Evolutionary conservation across 2,113 vertebrate species (phyloP), one percentile per base, ranked within the genome.

Genomic region (Micronycteris hirsuta): DNA sequence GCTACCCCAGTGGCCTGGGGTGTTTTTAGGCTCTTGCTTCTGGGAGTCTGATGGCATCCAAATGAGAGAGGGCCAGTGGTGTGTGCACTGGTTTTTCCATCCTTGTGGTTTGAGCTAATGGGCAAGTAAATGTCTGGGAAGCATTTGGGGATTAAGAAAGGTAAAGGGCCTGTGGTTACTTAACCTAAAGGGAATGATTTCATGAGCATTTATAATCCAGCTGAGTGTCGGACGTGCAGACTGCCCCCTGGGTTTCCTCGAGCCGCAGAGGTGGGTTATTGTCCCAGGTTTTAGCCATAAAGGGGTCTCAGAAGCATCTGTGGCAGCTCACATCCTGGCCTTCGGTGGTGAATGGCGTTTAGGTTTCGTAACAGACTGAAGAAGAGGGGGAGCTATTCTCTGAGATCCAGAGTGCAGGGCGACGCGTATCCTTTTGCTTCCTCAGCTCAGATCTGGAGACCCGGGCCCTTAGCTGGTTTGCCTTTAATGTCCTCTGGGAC

Each of bases 141-240:
- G 41, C 15, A 12, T 56, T 77, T 78, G 2, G 38, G 73, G 65
- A 41, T 91, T 52, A 68, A 43, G 61, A 36, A 24, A 76, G 86
- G 78, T 47, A 74, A 41, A 61, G 73, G 33, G 49, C 20, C 89
- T 73, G 63, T 56, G 82, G 65, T 73, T n/a, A 33, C 82, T 82
- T 54, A 45, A 71, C 43, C 41, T 61, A 43, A 28, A 16, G 22
- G 49, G 36, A 71, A 36, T 41, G 36, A 67, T 87, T 65, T 36
- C n/a, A 11, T 22, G 45, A 68, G 20, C 26, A 0, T 73, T 61
- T 88, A 33, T 43, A 36, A 67, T 47, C 38, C 52, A 49, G 52
- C 65, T 12, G 65, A 56, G 13, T 11, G 14, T 16, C 7, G 63
- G 41, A 1, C 54, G 52, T 8, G 56, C 56, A 87, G 88, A 61